Base-by-base conservation (phyloP, 2,113 vertebrate genomes). In the Ailurus styani region DNA sequence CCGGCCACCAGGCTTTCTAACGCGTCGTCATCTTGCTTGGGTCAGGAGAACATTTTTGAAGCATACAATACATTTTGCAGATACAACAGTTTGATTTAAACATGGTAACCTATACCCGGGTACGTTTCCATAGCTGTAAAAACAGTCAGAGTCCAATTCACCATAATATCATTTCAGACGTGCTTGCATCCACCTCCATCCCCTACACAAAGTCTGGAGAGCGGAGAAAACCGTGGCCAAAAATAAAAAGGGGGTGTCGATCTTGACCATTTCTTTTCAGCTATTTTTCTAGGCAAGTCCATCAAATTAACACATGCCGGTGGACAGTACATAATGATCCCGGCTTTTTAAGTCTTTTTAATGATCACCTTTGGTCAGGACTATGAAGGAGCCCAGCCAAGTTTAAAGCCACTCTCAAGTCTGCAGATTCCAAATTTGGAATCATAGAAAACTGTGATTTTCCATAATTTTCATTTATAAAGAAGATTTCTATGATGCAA, bases 21-120 rank as follows among this genome's bases (percentile, higher is more conserved):
- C 10, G 25, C 0, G 6, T 10, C 64, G 4, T 7, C 14, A 9
- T 5, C 42, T 25, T 4, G 31, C 10, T 21, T 37, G 12, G 17
- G 21, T 21, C 64, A 27, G 52, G n/a, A 45, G 15, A 79, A 23
- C 29, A 5, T 23, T 34, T 34, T 27, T 21, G 9, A 57, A 31
- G 79, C 52, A n/a, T 18, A 3, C 6, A 18, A 7, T 29, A 2
- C 17, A 20, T 17, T 29, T 31, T 47, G 18, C 6, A 34, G 17
- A 7, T 15, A 2, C 25, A 34, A 29, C 62, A n/a, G 25, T 88
- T 31, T 50, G 29, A 13, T 72, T 34, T 45, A 1, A 40, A 93
- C 70, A 45, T n/a, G 34, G 12, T 7, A 34, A 45, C 37, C 6
- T 5, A 2, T 6, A 8, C 37, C 25, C 12, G 4, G 25, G 4